These are phyloP conservation scores for Serilophus lunatus DNA, from an alignment of 2,113 vertebrate species.

Conservation along the genomic window DNA sequence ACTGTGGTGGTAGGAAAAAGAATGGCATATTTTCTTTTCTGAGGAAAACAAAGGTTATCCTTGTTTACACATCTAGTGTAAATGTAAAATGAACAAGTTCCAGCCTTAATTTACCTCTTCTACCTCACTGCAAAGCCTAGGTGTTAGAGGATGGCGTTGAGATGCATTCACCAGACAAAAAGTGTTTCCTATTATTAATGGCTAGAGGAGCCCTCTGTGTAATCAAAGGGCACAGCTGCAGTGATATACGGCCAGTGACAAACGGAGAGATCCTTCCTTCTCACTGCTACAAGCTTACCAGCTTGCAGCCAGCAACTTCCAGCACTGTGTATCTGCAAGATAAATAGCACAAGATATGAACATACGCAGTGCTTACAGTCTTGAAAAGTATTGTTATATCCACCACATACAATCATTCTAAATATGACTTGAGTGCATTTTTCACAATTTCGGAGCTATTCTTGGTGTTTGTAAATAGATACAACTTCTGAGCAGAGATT, in stretches of 20 bases:
- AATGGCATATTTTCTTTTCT: constrained; percentile 12
- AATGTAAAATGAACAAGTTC: constrained; percentile 62
- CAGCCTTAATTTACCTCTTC: constrained; percentile 70
- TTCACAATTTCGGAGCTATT: constrained; percentile 72
- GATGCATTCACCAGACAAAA: constrained; percentile 78
- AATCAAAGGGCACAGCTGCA: constrained; percentile 81
- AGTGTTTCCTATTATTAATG: constrained; percentile 81
- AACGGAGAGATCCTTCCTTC: constrained; percentile 69
- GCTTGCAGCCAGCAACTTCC: constrained; percentile 71
- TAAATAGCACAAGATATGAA: constrained; percentile 76
- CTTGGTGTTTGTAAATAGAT: constrained; percentile 71
- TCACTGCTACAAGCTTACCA: constrained; percentile 66
- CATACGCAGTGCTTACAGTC: constrained; percentile 74
- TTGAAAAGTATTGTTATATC: constrained; percentile 76
- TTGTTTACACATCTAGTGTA: constrained; percentile 42
- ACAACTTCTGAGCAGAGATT: constrained; percentile 69
- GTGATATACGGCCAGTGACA: constrained; percentile 81
- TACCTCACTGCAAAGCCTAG: constrained; percentile 60
- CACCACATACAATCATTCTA: constrained; percentile 74
- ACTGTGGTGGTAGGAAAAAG: neutral
- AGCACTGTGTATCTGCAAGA: constrained; percentile 77
- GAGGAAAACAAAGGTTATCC: constrained; percentile 63
- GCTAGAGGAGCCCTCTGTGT: constrained; percentile 75
- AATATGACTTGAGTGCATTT: constrained; percentile 71
- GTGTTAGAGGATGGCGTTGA: constrained; percentile 57